Evolutionary conservation across 2,113 vertebrate genomes (phyloP).

Genomic region (Australoheros scitulus): DNA sequence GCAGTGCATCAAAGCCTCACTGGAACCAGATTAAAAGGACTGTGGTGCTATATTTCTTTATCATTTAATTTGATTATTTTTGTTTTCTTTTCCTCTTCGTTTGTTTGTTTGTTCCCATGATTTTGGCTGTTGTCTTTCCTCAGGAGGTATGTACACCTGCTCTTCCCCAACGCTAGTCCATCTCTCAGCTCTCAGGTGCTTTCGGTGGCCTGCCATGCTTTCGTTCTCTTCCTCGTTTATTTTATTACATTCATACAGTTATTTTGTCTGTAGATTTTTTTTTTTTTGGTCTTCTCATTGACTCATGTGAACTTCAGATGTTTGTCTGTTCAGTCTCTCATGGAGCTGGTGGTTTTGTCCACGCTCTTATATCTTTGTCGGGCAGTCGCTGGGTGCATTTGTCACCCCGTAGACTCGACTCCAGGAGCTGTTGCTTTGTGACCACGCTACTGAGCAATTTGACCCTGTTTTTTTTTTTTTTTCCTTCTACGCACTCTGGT

Average conservation of each 20-base stretch:
- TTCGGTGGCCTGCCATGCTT: constrained; percentile 83
- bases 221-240: constrained; percentile 57
- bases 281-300: constrained; percentile 54
- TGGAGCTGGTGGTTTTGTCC: constrained; percentile 68
- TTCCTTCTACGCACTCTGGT: constrained; percentile 69
- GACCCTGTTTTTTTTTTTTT: constrained; percentile 25
- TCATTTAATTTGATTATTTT: constrained; percentile 94
- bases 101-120: constrained; percentile 91
- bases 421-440: constrained; percentile 62
- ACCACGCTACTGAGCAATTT: constrained; percentile 61
- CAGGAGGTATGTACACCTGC: constrained; percentile 98
- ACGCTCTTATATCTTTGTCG: constrained; percentile 64
- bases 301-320: constrained; percentile 64
- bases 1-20: constrained; percentile 66
- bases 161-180: constrained; percentile 76
- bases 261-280: constrained; percentile 42
- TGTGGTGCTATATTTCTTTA: constrained; percentile 84
- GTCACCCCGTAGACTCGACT: constrained; percentile 29
- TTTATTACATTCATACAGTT: constrained; percentile 6
- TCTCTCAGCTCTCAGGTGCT: constrained; percentile 85
- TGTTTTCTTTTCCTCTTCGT: constrained; percentile 93
- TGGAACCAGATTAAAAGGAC: constrained; percentile 65
- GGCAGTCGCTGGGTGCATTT: constrained; percentile 56
- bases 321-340: constrained; percentile 70
- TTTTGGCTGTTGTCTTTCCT: constrained; percentile 98